Conservation (phyloP, 2,113 vertebrate species). For the Chelonoidis abingdonii region DNA sequence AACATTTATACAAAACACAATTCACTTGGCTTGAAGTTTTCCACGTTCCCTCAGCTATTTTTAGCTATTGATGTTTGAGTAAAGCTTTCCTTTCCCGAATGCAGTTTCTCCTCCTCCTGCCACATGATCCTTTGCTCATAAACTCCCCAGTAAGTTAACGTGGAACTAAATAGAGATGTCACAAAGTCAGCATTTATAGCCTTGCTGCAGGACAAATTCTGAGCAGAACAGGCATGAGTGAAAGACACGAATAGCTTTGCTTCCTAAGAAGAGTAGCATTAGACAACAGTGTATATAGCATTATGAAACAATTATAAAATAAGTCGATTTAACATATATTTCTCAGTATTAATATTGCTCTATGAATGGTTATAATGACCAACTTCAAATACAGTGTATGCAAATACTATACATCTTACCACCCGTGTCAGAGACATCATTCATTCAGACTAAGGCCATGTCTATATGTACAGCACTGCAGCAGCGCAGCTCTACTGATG, state of each 20-base stretch:
- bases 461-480: too few relatives aligned
- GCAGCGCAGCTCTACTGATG: too few relatives aligned
- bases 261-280: conserved; percentile 5
- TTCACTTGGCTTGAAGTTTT: not conserved
- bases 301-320: conserved; percentile 21
- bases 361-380: not conserved
- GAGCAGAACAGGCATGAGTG: fast-evolving
- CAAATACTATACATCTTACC: not conserved
- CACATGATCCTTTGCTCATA: not conserved
- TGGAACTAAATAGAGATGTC: not conserved
- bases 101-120: not conserved
- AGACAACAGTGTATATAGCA: fast-evolving
- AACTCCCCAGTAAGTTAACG: not conserved
- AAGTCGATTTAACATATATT: not conserved
- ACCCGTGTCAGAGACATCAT: not conserved
- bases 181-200: not conserved
- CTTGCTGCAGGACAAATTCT: not conserved
- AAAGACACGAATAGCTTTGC: not conserved
- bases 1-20: not conserved
- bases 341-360: not conserved
- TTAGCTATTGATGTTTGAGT: not conserved
- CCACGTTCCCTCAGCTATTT: not conserved
- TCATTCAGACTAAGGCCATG: not conserved
- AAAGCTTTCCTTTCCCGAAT: not conserved
- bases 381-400: not conserved